These are phyloP conservation scores for Corythaeola cristata DNA, from an alignment of 2,113 vertebrate species.

Conservation along the genomic window DNA sequence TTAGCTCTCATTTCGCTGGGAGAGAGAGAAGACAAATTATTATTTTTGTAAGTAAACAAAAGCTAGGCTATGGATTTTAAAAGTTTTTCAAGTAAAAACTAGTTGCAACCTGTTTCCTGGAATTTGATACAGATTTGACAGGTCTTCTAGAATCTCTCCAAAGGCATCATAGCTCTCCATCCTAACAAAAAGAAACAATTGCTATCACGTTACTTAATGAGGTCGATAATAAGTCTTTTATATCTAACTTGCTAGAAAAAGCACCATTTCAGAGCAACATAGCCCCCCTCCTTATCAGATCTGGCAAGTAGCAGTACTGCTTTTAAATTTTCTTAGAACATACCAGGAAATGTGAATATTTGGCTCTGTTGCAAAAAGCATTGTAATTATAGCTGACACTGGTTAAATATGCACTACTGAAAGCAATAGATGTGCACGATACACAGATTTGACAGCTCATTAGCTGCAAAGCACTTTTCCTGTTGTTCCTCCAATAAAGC, in stretches of 20 bases:
- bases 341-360: background rate
- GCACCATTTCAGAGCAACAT: background rate
- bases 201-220: background rate
- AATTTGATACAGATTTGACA: slow-evolving; percentile 77
- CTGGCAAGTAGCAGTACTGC: background rate
- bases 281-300: background rate
- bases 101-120: slow-evolving; percentile 79
- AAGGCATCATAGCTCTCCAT: slow-evolving; percentile 80
- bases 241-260: background rate
- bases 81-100: background rate
- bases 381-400: background rate
- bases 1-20: slow-evolving; percentile 79
- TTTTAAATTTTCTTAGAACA: background rate
- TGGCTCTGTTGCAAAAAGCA: background rate
- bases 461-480: background rate
- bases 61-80: background rate
- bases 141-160: slow-evolving; percentile 72
- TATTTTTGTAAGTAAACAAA: background rate
- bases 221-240: background rate
- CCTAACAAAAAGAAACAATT: slow-evolving; percentile 62
- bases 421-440: background rate
- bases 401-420: background rate
- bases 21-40: background rate
- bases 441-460: background rate
- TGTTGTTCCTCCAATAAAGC: background rate